Evolutionary conservation across 2,797 vertebrate species (phyloP).

Genomic region (Tragelaphus eurycerus): DNA sequence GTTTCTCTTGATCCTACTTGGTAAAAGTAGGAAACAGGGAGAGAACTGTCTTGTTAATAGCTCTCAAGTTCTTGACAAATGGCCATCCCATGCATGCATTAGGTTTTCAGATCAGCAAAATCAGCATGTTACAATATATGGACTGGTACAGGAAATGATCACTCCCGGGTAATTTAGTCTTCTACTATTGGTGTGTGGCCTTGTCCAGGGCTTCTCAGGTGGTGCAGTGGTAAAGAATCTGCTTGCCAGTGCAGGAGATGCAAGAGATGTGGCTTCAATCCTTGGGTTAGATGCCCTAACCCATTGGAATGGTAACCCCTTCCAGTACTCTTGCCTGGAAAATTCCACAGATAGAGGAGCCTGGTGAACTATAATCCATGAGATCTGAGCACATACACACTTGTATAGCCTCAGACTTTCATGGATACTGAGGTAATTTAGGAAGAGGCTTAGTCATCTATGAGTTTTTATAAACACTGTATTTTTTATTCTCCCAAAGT

Average conservation of each 20-base stretch:
- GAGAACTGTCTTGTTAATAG: neutral
- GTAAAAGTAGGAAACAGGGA: neutral
- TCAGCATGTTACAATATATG: neutral
- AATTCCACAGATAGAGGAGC: neutral
- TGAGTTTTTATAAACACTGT: neutral
- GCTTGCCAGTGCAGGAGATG: neutral
- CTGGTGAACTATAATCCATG: neutral
- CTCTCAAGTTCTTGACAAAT: neutral
- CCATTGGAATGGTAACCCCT: neutral
- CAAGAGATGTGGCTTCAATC: neutral
- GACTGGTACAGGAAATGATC: neutral
- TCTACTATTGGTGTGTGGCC: neutral
- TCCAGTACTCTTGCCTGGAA: neutral
- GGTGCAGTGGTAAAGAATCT: neutral
- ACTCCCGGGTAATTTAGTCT: neutral
- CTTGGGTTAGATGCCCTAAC: neutral
- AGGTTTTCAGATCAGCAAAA: neutral
- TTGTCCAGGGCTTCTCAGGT: neutral
- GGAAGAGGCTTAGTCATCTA: neutral
- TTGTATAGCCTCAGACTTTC: neutral
- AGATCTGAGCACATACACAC: neutral
- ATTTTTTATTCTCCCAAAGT: neutral
- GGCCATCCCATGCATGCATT: neutral
- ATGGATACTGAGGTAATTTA: neutral
- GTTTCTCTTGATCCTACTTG: neutral